Evolutionary conservation across 37 sponge, comb jelly and placozoan species (phyloP).

Genomic region (Axinella damicornis): DNA sequence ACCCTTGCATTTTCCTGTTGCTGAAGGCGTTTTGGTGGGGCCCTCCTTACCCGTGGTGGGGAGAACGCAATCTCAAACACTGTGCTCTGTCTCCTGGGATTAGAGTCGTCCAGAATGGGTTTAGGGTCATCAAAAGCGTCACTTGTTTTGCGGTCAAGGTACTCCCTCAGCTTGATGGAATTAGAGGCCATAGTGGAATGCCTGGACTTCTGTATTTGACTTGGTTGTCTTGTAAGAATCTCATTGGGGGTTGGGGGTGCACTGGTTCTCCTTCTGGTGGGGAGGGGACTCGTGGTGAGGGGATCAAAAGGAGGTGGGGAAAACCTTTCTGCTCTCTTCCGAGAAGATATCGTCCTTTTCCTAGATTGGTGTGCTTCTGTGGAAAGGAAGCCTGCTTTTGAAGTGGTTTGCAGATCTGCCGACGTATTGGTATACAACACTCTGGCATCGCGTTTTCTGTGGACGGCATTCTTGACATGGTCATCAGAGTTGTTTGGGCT

Average conservation of each 20-base stretch:
- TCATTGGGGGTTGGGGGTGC: conserved; percentile 27
- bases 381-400: not conserved
- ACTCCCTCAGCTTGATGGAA: conserved; percentile 34
- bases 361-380: not conserved
- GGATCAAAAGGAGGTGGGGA: not conserved
- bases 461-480: not conserved
- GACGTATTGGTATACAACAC: not conserved
- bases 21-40: conserved; percentile 15
- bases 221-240: not conserved
- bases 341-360: not conserved
- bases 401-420: not conserved
- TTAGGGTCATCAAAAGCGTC: no score
- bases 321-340: not conserved
- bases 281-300: not conserved
- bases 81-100: conserved; percentile 31
- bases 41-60: conserved; percentile 78
- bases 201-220: not conserved
- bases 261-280: conserved; percentile 21
- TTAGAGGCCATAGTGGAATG: conserved; percentile 2
- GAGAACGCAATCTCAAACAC: conserved; percentile 58
- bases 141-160: conserved; percentile 23
- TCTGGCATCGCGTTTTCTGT: not conserved
- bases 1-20: conserved; percentile 21
- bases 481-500: conserved; percentile 24
- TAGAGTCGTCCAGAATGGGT: not conserved